Evolutionary conservation across 2,113 vertebrate genomes (phyloP).

Genomic region (Oryzias javanicus): DNA sequence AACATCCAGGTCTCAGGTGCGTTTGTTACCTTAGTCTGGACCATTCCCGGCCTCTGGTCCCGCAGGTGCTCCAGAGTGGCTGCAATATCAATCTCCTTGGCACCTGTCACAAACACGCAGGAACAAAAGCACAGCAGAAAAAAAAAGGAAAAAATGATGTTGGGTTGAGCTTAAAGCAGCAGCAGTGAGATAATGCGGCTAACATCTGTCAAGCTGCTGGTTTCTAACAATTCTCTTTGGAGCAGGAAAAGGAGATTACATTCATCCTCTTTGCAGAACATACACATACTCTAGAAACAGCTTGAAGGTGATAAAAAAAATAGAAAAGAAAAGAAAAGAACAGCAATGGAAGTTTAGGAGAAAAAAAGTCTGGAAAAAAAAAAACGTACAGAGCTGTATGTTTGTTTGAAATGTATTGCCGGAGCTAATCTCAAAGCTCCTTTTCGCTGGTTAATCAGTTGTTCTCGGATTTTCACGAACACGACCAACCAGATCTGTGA

Average conservation of each 20-base stretch:
- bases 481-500: constrained; percentile 2
- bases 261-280: constrained; percentile 45
- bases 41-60: constrained; percentile 96
- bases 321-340: constrained; percentile 22
- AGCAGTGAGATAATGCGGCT: constrained; percentile 63
- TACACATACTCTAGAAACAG: constrained; percentile 14
- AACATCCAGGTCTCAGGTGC: constrained; percentile 1
- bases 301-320: constrained; percentile 16
- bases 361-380: background rate
- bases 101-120: constrained; percentile 78
- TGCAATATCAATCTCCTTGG: constrained; percentile 98
- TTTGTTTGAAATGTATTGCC: background rate
- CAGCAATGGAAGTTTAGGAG: constrained; percentile 7
- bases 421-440: constrained; percentile 22
- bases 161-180: constrained; percentile 70
- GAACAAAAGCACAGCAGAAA: constrained; percentile 19
- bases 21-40: constrained; percentile 93
- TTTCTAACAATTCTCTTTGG: constrained; percentile 49
- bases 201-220: constrained; percentile 74
- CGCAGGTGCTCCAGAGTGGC: constrained; percentile 96
- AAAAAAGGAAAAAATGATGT: constrained; percentile 2
- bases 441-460: constrained; percentile 2
- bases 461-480: constrained; percentile 13
- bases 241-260: constrained; percentile 73
- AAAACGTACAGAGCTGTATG: background rate